These are phyloP conservation scores for Acanthosoma haemorrhoidale DNA, from an alignment of 2,888 invertebrate genomes.

Conservation along the genomic window DNA sequence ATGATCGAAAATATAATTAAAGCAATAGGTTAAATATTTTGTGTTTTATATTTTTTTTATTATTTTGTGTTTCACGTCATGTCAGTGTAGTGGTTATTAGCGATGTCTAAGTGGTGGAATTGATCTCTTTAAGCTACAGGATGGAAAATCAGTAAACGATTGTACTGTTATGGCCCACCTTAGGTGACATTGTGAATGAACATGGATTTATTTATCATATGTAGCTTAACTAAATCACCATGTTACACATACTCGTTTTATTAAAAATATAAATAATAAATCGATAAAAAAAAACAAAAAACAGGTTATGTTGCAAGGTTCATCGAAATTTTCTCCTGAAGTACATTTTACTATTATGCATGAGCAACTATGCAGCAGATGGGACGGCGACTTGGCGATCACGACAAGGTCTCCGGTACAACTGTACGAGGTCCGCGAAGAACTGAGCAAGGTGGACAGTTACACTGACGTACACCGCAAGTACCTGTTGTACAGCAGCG, in stretches of 20 bases:
- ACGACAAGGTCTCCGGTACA: not conserved
- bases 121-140: no score
- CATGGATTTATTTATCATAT: no score
- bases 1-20: no score
- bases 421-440: not conserved
- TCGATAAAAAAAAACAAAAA: not conserved
- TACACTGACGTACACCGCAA: not conserved
- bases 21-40: no score
- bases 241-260: not conserved
- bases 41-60: no score
- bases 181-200: no score
- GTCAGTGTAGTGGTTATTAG: no score
- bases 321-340: not conserved
- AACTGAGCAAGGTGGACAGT: not conserved
- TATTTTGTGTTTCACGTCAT: no score
- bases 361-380: not conserved
- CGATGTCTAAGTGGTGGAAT: no score
- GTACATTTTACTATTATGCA: not conserved
- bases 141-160: no score
- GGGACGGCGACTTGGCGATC: not conserved
- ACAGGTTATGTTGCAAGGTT: not conserved
- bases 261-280: not conserved
- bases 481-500: not conserved
- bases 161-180: no score
- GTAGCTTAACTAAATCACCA: not conserved